Conservation (phyloP, 2,797 vertebrate genomes). For the Acipenser ruthenus region DNA sequence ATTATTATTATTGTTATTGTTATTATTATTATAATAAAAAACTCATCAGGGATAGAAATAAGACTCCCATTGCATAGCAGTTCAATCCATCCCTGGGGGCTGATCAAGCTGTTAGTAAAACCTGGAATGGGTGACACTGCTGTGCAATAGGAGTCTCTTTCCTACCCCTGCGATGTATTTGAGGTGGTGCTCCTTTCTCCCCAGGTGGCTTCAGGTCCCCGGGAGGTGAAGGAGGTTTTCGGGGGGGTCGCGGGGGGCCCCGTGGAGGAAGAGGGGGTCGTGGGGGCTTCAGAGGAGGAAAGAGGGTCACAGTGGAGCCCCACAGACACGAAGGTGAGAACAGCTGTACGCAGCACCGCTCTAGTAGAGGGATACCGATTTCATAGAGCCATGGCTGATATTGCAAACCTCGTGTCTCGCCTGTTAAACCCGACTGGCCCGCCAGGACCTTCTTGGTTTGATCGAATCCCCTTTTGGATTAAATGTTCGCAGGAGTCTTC, state of each 20-base stretch:
- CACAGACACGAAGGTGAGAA: constrained; percentile 80
- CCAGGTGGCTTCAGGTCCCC: constrained; percentile 56
- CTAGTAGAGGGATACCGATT: background rate
- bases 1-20: background rate
- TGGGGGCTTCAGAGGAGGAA: constrained; percentile 68
- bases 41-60: background rate
- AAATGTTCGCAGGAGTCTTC: constrained; percentile 65
- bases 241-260: constrained; percentile 43
- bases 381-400: background rate
- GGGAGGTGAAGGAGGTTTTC: constrained; percentile 43
- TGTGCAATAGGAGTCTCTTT: background rate
- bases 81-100: background rate
- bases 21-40: background rate
- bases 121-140: background rate
- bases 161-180: too few relatives aligned
- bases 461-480: background rate
- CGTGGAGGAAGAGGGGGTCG: constrained; percentile 39
- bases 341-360: background rate
- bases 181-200: constrained; percentile 12
- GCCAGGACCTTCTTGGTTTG: background rate
- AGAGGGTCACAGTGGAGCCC: constrained; percentile 77
- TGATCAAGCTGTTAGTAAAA: background rate
- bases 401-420: background rate
- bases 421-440: background rate
- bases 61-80: background rate